Evolutionary conservation across 1,140 invertebrate genomes (phyloP).

Genomic region (Campoletis sonorensis): DNA sequence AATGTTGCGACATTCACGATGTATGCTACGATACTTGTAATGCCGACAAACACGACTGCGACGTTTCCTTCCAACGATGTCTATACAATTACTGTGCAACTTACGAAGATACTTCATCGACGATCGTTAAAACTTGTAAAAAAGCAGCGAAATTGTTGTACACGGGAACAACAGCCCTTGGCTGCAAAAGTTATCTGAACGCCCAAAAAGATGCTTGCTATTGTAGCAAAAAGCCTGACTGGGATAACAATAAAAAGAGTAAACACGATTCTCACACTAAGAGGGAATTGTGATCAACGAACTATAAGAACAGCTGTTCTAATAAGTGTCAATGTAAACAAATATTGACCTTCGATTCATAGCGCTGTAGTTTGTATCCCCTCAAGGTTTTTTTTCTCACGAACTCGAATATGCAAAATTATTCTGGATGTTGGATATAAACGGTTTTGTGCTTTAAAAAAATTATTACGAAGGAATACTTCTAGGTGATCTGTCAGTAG

Average conservation of each 20-base stretch:
- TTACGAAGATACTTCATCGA: constrained; percentile 79
- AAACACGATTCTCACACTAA: constrained; percentile 61
- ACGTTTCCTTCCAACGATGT: constrained; percentile 90
- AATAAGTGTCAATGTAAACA: background rate
- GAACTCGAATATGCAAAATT: too few relatives aligned
- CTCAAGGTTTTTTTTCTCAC: too few relatives aligned
- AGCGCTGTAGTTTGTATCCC: background rate
- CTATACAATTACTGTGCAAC: constrained; percentile 89
- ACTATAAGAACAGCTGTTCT: background rate
- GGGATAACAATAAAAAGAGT: constrained; percentile 61
- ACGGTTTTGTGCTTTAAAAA: too few relatives aligned
- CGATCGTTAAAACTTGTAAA: constrained; percentile 87
- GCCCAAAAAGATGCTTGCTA: constrained; percentile 88
- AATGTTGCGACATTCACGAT: constrained; percentile 91
- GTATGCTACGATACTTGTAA: constrained; percentile 94
- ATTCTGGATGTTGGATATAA: too few relatives aligned
- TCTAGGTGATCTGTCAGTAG: too few relatives aligned
- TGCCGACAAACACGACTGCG: constrained; percentile 89
- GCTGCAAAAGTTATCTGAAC: constrained; percentile 89
- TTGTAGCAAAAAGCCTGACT: constrained; percentile 76
- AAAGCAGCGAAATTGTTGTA: constrained; percentile 89
- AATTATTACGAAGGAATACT: too few relatives aligned
- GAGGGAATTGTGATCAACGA: constrained; percentile 64
- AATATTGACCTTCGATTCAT: background rate
- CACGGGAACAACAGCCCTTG: constrained; percentile 87